A percentile compares a stretch with the other conserved stretches of the same genome.
These are phyloP conservation scores for Euplexia lucipara DNA, from an alignment of 2,888 invertebrate genomes.

Conservation along the genomic window DNA sequence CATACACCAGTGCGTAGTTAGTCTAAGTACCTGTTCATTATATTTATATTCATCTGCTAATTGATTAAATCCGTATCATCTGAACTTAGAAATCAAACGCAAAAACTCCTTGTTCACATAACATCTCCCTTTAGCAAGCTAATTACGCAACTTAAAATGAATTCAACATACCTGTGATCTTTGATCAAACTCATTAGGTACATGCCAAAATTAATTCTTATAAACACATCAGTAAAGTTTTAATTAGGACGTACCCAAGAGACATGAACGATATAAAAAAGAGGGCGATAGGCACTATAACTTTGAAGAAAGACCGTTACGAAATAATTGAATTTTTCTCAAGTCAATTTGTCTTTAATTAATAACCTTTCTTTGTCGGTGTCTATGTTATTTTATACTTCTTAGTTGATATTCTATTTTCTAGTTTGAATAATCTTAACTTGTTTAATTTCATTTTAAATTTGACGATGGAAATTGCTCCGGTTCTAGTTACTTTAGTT, in stretches of 20 bases:
- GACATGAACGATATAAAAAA: constrained; percentile 17
- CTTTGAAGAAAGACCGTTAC: constrained; percentile 29
- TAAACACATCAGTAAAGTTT: constrained; percentile 48
- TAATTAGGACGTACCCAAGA: constrained; percentile 36
- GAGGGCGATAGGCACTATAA: constrained; percentile 15
- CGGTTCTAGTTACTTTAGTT: constrained; percentile 5
- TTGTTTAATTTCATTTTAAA: constrained; percentile 19
- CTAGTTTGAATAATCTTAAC: constrained; percentile 11
- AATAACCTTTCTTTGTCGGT: constrained; percentile 49
- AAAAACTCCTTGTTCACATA: neutral
- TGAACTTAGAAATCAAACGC: neutral
- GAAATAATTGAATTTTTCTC: constrained; percentile 49
- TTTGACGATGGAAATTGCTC: constrained; percentile 3
- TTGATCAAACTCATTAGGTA: constrained; percentile 22
- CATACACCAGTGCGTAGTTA: too few relatives aligned
- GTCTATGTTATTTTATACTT: constrained; percentile 19
- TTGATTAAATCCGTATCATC: neutral
- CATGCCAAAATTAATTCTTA: constrained; percentile 30
- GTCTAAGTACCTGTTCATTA: too few relatives aligned
- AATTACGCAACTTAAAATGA: constrained; percentile 3
- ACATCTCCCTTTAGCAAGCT: neutral
- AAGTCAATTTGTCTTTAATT: constrained; percentile 49
- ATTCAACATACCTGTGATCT: constrained; percentile 14
- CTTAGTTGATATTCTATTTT: constrained; percentile 15
- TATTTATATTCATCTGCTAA: neutral